Evolutionary conservation across 2,113 vertebrate species (phyloP).

Genomic region (Notechis scutatus): DNA sequence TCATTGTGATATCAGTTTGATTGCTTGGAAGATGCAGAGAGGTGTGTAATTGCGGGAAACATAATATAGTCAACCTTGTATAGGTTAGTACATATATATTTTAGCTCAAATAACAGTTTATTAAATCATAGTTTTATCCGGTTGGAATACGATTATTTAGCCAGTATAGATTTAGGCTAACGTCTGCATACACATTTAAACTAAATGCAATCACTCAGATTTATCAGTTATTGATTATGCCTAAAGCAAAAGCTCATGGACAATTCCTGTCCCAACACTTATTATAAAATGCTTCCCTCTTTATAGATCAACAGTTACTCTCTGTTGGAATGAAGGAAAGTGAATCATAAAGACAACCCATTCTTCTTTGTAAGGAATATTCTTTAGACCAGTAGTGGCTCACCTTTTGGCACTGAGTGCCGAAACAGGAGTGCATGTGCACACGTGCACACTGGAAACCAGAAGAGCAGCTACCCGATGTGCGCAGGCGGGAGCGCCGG

Average conservation of each 20-base stretch:
- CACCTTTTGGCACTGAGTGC: too few species aligned
- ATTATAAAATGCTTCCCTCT: constrained; percentile 17
- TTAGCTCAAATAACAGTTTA: constrained; percentile 35
- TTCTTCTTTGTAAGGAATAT: constrained; percentile 8
- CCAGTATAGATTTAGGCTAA: constrained; percentile 47
- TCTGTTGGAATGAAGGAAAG: constrained; percentile 1
- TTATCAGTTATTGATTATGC: constrained; percentile 50
- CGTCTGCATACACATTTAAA: constrained; percentile 48
- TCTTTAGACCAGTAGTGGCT: neutral
- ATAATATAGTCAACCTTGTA: constrained; percentile 16
- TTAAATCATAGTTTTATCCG: constrained; percentile 42
- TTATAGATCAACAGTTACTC: constrained; percentile 15
- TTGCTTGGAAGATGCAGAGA: constrained; percentile 30
- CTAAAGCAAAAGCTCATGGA: constrained; percentile 42
- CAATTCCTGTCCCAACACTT: constrained; percentile 29
- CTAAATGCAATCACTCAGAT: constrained; percentile 56
- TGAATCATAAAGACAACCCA: neutral
- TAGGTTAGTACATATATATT: constrained; percentile 40
- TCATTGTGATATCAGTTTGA: constrained; percentile 29
- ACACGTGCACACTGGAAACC: too few species aligned
- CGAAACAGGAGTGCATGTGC: too few species aligned
- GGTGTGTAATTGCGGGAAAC: constrained; percentile 23
- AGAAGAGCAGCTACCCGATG: too few species aligned
- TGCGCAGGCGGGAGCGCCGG: too few species aligned
- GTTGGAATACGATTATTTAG: constrained; percentile 27